These are phyloP conservation scores for Philonicus albiceps DNA, from an alignment of 2,888 invertebrate species.

Conservation along the genomic window DNA sequence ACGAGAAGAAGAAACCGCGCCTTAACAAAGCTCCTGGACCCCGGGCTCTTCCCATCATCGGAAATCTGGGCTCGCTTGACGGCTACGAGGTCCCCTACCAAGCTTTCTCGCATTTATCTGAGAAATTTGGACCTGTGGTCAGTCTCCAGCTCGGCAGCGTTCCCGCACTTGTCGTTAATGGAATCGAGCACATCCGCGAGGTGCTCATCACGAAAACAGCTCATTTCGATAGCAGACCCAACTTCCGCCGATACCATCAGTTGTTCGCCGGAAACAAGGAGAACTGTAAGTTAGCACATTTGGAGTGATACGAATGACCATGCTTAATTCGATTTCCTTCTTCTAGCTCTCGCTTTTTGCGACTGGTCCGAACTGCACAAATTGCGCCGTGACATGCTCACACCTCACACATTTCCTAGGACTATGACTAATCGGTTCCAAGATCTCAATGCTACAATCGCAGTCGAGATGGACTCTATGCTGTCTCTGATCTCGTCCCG, in stretches of 20 bases:
- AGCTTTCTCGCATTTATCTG: conserved; percentile 66
- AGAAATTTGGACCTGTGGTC: conserved; percentile 66
- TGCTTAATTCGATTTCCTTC: not conserved
- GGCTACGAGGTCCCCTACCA: conserved; percentile 70
- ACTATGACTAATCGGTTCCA: conserved; percentile 66
- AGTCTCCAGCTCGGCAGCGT: conserved; percentile 67
- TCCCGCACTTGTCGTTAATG: conserved; percentile 68
- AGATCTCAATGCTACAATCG: conserved; percentile 65
- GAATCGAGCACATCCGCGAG: conserved; percentile 68
- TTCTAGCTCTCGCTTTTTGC: conserved; percentile 71
- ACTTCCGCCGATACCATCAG: conserved; percentile 69
- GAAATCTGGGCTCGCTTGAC: conserved; percentile 67
- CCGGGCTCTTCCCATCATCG: conserved; percentile 51
- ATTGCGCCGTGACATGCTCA: conserved; percentile 68
- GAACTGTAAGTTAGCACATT: conserved; percentile 68
- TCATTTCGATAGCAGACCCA: conserved; percentile 72
- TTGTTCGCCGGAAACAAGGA: conserved; percentile 73
- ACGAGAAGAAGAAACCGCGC: not conserved
- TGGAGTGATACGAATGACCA: not conserved
- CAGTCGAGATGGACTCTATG: conserved; percentile 60
- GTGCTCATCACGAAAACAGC: conserved; percentile 68
- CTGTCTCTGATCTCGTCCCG: conserved; percentile 50
- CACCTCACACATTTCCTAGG: conserved; percentile 68
- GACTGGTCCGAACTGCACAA: conserved; percentile 74
- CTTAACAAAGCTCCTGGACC: not conserved